These are phyloP conservation scores for Agrochola lota DNA, from an alignment of 2,888 invertebrate species.

Conservation along the genomic window DNA sequence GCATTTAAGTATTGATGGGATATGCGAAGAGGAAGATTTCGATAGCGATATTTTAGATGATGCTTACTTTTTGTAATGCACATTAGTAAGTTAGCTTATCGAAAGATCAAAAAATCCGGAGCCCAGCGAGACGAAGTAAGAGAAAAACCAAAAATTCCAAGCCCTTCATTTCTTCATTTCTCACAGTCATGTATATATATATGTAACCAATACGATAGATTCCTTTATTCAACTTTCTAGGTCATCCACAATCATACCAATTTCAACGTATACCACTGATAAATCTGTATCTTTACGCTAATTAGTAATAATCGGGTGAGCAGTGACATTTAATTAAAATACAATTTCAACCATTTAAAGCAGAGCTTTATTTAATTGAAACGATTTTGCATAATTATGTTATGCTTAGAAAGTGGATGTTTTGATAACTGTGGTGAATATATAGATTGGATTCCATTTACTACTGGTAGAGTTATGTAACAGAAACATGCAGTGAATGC, in stretches of 20 bases:
- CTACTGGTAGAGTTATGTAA: background rate
- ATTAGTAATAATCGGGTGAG: background rate
- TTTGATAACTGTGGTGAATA: background rate
- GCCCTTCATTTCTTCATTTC: background rate
- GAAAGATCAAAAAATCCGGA: background rate
- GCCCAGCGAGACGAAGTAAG: too few relatives aligned
- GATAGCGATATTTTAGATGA: background rate
- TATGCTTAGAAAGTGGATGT: slow-evolving; percentile 19
- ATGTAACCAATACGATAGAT: slow-evolving; percentile 18
- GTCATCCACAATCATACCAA: slow-evolving; percentile 17
- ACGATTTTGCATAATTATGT: background rate
- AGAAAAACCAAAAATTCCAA: background rate
- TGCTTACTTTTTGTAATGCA: background rate
- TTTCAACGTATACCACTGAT: slow-evolving; percentile 12
- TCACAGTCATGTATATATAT: background rate
- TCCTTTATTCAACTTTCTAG: slow-evolving; percentile 16
- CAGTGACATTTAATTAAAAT: background rate
- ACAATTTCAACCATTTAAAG: too few relatives aligned
- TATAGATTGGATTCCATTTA: background rate
- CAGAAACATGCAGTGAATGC: slow-evolving; percentile 6
- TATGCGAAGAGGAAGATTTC: background rate
- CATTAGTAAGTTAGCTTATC: background rate
- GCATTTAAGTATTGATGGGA: background rate
- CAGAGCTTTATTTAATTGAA: background rate
- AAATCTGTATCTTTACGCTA: background rate